Conservation (phyloP, 2,888 invertebrate genomes). For the Amblyjoppa fuscipennis region DNA sequence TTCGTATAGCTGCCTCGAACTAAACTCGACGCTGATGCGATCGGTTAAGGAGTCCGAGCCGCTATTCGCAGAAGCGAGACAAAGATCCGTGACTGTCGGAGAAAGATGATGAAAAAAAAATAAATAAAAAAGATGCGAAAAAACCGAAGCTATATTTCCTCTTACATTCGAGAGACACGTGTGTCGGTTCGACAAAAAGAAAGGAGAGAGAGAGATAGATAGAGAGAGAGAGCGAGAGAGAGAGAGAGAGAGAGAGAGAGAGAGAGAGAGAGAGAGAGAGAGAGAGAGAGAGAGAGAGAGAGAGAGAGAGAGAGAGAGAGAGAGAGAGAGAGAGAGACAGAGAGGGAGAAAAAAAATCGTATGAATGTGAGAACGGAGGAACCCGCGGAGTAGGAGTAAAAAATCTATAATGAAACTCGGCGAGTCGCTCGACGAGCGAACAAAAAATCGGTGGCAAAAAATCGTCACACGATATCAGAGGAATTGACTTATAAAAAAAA, state of each 20-base stretch:
- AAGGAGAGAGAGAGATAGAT: neutral
- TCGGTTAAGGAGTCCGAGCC: constrained; percentile 4
- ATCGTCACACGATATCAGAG: neutral
- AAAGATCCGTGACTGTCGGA: constrained; percentile 1
- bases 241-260: too few species aligned
- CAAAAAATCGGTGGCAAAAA: constrained; percentile 5
- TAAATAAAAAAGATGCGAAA: neutral
- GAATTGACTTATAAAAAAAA: constrained; percentile 1
- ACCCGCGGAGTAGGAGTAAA: neutral
- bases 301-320: too few species aligned
- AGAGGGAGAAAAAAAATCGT: neutral
- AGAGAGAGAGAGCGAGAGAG: too few species aligned
- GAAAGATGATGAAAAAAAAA: constrained; percentile 5
- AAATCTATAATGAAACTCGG: neutral
- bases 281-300: neutral
- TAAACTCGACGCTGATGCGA: constrained; percentile 4
- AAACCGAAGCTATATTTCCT: neutral
- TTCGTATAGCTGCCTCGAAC: neutral
- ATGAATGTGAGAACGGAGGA: neutral
- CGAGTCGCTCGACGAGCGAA: neutral
- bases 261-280: too few species aligned
- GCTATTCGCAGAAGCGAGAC: constrained; percentile 10
- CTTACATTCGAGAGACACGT: neutral
- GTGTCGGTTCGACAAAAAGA: neutral
- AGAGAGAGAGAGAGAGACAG: too few species aligned